Evolutionary conservation across 2,797 vertebrate species (phyloP), one percentile per base, ranked within the genome.

Genomic region (Phrynocephalus vlangalii): DNA sequence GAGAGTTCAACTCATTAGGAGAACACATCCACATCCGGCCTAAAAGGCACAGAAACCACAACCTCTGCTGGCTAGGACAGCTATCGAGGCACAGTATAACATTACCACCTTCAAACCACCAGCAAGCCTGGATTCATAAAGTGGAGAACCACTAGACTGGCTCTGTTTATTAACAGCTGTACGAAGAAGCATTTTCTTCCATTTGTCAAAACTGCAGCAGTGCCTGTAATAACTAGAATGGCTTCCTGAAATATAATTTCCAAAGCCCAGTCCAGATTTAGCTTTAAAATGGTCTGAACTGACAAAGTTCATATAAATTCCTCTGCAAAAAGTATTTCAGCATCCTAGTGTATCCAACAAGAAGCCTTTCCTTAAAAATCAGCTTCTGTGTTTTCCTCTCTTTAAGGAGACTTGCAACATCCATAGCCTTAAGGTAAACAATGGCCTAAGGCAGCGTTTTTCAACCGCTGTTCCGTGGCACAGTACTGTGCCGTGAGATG

Each of bases 161-260:
- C 67, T 72, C 7, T 60, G 78, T 79, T 86, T 71, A 56, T 71
- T 71, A 79, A 71, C 30, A 56, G 84, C 13, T 71, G 13, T 38
- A 33, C 66, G 20, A 79, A 70, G 38, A 48, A 13, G 44, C 7
- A 56, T 30, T n/a, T 71, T 70, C 22, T 24, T 15, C 67, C 67
- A 72, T 60, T 28, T 83, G 28, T 88, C 38, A 88, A 71, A 72
- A 73, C n/a, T 73, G 67, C 38, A 72, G 22, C 48, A 71, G 15
- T 50, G 22, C 60, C 75, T 48, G 63, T 48, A 33, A 72, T 60
- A 15, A 71, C 13, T 30, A 63, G 50, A 68, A 79, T 88, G 10
- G 33, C 28, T 87, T 56, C n/a, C 68, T 73, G 50, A 56, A 86
- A 50, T 33, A 63, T 60, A 83, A 15, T 33, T 83, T 79, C 28